Evolutionary conservation across 2,888 invertebrate genomes (phyloP).

Genomic region (Acanthosepion pharaonis): DNA sequence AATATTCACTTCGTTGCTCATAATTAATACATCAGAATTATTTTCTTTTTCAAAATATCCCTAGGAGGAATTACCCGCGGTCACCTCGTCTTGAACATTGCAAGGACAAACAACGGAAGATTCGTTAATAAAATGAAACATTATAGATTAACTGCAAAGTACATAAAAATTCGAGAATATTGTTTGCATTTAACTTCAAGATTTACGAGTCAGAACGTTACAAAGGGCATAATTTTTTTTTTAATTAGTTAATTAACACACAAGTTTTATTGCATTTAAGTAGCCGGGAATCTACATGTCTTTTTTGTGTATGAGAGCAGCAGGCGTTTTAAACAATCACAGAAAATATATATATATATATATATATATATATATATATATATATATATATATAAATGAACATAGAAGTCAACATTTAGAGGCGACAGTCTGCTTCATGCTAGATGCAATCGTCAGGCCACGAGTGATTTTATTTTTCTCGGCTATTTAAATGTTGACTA

Average conservation of each 20-base stretch:
- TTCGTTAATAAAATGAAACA: neutral
- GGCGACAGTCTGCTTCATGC: too few relatives aligned
- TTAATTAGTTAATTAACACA: neutral
- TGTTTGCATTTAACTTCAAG: neutral
- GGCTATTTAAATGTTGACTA: too few relatives aligned
- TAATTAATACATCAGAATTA: neutral
- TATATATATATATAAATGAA: too few relatives aligned
- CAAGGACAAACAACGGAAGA: neutral
- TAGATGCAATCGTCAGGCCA: too few relatives aligned
- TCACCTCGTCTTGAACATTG: neutral
- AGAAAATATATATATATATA: neutral
- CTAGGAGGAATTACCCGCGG: neutral
- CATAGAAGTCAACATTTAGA: too few relatives aligned
- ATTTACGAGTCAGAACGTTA: neutral
- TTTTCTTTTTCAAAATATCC: neutral
- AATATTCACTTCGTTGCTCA: neutral
- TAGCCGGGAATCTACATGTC: too few relatives aligned
- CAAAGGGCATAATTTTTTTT: neutral
- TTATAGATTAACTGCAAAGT: neutral
- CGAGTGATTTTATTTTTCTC: too few relatives aligned
- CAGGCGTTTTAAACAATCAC: neutral
- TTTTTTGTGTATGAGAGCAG: neutral
- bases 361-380: neutral
- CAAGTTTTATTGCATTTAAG: too few relatives aligned
- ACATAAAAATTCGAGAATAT: neutral